These are phyloP conservation scores for Diarsia dahlii DNA, from an alignment of 2,888 invertebrate genomes.

Conservation along the genomic window DNA sequence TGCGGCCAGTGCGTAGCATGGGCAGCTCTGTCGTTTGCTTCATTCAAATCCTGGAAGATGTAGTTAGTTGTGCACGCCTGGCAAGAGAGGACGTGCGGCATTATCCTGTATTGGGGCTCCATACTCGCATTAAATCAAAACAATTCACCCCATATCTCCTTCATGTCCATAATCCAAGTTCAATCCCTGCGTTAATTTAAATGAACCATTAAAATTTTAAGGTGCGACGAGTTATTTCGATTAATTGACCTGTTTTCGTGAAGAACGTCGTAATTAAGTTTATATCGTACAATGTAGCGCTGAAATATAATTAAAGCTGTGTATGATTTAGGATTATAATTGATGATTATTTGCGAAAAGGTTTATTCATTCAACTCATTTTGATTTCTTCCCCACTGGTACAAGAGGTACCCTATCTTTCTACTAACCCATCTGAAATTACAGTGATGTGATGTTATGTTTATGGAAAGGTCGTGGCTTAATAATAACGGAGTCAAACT, in stretches of 20 bases:
- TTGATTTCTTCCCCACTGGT: neutral
- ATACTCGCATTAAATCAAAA: neutral
- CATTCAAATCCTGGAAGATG: too few relatives aligned
- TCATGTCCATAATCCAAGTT: conserved; percentile 4
- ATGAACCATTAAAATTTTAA: conserved; percentile 45
- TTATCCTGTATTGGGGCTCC: too few relatives aligned
- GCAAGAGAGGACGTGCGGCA: too few relatives aligned
- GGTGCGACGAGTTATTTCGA: conserved; percentile 33
- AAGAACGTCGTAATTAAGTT: conserved; percentile 42
- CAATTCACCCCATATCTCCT: neutral
- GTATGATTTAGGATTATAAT: neutral
- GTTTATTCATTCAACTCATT: neutral
- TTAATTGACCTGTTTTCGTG: conserved; percentile 50
- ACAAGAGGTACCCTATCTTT: neutral
- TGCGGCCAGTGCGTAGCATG: too few relatives aligned
- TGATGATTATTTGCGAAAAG: neutral
- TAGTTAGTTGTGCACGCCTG: too few relatives aligned
- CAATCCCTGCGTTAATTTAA: conserved; percentile 11
- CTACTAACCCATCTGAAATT: neutral
- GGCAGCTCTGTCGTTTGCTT: too few relatives aligned
- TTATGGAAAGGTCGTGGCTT: too few relatives aligned
- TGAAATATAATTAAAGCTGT: conserved; percentile 14
- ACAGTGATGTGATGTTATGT: neutral
- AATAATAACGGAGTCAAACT: too few relatives aligned
- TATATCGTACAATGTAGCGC: neutral